phyloP scores from a whole-genome alignment of 2,888 invertebrate genomes.

The Plebejus melissa region DNA sequence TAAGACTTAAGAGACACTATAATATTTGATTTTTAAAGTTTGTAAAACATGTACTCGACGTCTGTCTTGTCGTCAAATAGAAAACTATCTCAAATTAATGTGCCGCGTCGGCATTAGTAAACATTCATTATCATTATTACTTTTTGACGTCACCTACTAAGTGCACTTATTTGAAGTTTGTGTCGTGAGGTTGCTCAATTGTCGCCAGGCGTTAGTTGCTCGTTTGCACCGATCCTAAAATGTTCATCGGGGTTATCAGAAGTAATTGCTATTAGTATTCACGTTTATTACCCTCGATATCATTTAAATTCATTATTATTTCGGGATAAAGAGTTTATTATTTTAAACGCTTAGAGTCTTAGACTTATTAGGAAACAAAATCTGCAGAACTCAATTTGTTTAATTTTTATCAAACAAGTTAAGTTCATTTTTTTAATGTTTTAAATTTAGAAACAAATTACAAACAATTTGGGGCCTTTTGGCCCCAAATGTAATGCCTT shows the following conservation, averaged over 20 bases:
- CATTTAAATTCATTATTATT: constrained; percentile 25
- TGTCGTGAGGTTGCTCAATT: background rate
- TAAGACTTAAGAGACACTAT: too few relatives aligned
- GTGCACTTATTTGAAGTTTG: background rate
- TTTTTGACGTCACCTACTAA: background rate
- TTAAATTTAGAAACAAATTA: too few relatives aligned
- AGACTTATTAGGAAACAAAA: constrained; percentile 6
- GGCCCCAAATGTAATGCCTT: background rate
- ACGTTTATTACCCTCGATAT: constrained; percentile 12
- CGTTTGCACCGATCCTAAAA: background rate
- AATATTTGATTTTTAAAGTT: too few relatives aligned
- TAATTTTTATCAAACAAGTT: too few relatives aligned
- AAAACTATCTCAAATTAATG: background rate
- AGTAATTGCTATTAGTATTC: constrained; percentile 15
- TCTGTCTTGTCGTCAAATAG: background rate
- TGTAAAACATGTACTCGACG: too few relatives aligned
- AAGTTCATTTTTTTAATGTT: too few relatives aligned
- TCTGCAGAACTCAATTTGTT: background rate
- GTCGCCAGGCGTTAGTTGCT: background rate
- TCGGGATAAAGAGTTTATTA: constrained; percentile 11
- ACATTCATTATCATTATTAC: background rate
- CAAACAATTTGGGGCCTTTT: too few relatives aligned
- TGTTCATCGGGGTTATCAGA: constrained; percentile 16
- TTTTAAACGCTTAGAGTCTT: constrained; percentile 6
- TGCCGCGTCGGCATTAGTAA: background rate